Percentiles rank a stretch among this genome's conserved stretches.
These are phyloP conservation scores for Oreotragus oreotragus DNA, from an alignment of 2,113 vertebrate genomes.

Conservation along the genomic window DNA sequence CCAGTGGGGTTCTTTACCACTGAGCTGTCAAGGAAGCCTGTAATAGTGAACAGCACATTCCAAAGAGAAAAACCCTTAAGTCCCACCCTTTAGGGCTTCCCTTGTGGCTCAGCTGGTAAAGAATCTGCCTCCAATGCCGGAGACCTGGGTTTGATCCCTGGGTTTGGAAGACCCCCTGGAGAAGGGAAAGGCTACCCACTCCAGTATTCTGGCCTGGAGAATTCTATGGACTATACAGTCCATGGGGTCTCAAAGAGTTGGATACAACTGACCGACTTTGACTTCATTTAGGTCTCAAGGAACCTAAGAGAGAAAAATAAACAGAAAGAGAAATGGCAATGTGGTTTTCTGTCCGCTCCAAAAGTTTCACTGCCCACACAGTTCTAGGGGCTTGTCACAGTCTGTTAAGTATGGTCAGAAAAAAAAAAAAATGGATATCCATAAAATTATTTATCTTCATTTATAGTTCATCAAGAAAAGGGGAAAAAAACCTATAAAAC, in stretches of 20 bases:
- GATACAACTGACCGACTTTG: not conserved
- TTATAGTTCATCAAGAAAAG: not conserved
- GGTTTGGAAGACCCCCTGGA: not conserved
- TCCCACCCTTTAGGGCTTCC: not conserved
- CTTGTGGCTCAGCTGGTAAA: not conserved
- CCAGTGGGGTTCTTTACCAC: not conserved
- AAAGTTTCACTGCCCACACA: not conserved
- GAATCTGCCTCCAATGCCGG: not conserved
- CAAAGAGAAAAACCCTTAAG: not conserved
- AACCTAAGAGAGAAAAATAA: not conserved
- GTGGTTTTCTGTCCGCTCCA: not conserved
- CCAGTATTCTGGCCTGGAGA: not conserved
- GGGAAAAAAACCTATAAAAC: not conserved
- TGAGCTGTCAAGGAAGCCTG: not conserved
- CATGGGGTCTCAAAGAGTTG: not conserved
- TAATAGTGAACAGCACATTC: not conserved
- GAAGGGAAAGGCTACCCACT: not conserved
- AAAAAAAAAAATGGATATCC: accelerated
- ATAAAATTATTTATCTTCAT: not conserved
- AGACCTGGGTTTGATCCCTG: not conserved
- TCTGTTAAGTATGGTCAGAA: not conserved
- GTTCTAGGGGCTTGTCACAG: not conserved
- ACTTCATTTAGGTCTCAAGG: not conserved
- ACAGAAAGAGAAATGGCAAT: not conserved
- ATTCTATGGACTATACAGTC: not conserved